Base-by-base conservation (phyloP, 2,888 invertebrate species). In the Theodoxus fluviatilis region DNA sequence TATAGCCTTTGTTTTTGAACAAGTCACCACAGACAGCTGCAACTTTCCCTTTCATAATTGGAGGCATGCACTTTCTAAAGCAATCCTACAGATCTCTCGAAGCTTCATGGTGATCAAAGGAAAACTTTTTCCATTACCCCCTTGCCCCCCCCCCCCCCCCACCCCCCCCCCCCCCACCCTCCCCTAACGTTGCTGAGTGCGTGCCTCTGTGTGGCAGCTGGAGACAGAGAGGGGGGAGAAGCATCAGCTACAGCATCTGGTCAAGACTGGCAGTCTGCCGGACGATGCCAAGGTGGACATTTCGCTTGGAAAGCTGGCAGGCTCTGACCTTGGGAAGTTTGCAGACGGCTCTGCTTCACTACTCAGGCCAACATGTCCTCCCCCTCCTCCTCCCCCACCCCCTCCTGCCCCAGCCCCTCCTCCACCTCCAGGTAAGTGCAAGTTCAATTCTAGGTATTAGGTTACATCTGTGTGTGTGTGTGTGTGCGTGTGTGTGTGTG, bases 181-280 rank as follows among this genome's bases (percentile, higher is more conserved):
- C n/a, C n/a, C n/a, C n/a, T n/a, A n/a, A n/a, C n/a, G n/a, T n/a
- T n/a, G n/a, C n/a, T n/a, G n/a, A n/a, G n/a, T n/a, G n/a, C n/a
- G n/a, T n/a, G n/a, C n/a, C n/a, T n/a, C n/a, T n/a, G n/a, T 68
- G 38, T 71, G 74, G 4, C 75, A 86, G 87, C 73, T 87, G 59
- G 85, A 85, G 68, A 78, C 82, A 33, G 87, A 88, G 74, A 74
- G 84, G 72, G 80, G 80, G 47, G 95, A 96, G 85, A 89, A 95
- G 71, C 91, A 92, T 74, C 91, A 95, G 71, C 90, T 94, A 73
- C 95, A 96, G 86, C 92, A 94, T 81, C 90, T 95, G 79, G 94
- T 95, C 75, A 94, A 92, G 78, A 94, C 94, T 78, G 96, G 96
- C 76, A 94, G 94, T 89, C 92, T 96, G 83, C 95, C 96, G 7